Percentiles rank a stretch among this genome's conserved stretches.
These are phyloP conservation scores for Eptesicus fuscus DNA, from an alignment of 2,113 vertebrate species.

Conservation along the genomic window DNA sequence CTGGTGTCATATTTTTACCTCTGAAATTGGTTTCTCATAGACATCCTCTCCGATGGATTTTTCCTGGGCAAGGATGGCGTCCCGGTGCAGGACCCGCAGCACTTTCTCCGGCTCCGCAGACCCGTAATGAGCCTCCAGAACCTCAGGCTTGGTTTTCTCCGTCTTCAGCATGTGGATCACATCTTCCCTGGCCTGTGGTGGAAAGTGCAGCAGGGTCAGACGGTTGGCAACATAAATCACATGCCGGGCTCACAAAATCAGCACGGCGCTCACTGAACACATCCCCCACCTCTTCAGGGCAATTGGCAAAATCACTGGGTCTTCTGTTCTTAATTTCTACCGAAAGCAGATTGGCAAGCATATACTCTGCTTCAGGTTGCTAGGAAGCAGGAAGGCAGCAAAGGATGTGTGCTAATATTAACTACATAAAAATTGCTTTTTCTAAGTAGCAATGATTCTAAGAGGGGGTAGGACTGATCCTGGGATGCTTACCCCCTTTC, in stretches of 20 bases:
- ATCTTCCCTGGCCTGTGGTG: conserved; percentile 93
- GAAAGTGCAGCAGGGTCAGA: conserved; percentile 67
- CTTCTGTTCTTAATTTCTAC: conserved; percentile 57
- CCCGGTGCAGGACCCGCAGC: conserved; percentile 92
- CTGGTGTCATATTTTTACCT: conserved; percentile 82
- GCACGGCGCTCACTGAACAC: neutral
- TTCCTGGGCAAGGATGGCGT: conserved; percentile 83
- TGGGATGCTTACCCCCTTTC: neutral
- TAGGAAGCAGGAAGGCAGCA: conserved; percentile 74
- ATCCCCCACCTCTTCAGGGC: neutral
- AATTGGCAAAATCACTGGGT: conserved; percentile 59
- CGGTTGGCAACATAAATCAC: neutral
- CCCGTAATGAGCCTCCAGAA: conserved; percentile 94
- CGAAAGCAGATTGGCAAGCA: conserved; percentile 76
- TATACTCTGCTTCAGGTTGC: conserved; percentile 76
- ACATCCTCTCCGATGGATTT: conserved; percentile 86
- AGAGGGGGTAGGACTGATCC: neutral
- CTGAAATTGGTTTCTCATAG: conserved; percentile 93
- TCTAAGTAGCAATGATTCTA: conserved; percentile 37
- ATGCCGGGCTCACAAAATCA: neutral
- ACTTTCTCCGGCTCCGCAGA: conserved; percentile 86
- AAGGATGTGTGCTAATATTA: conserved; percentile 77
- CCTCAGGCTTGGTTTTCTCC: conserved; percentile 87
- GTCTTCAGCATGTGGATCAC: conserved; percentile 94
- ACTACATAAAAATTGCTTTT: conserved; percentile 64